Conservation (phyloP, 1,140 invertebrate species). For the Saccostrea glomerata region DNA sequence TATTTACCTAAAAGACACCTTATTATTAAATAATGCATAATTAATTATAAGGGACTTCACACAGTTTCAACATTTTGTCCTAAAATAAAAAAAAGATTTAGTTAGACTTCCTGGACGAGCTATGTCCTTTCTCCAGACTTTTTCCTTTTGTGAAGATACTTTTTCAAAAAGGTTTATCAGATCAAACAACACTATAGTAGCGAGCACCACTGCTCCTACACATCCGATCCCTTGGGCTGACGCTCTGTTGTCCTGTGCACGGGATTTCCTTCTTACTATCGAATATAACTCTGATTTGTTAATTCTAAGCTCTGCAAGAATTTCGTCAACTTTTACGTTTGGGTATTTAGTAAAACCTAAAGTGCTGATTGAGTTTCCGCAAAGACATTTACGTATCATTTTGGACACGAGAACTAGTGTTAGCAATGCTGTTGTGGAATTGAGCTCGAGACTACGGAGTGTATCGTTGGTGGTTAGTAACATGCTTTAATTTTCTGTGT, state of each 20-base stretch:
- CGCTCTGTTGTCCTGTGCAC: neutral
- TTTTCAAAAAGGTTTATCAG: slow-evolving; percentile 3
- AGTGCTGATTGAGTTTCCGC: neutral
- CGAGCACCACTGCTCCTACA: neutral
- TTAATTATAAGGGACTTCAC: too few relatives aligned
- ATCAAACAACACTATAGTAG: neutral
- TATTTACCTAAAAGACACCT: too few relatives aligned
- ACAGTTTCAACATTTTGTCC: too few relatives aligned
- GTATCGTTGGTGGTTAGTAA: neutral
- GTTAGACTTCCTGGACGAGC: too few relatives aligned
- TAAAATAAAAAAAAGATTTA: too few relatives aligned
- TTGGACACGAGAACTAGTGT: neutral
- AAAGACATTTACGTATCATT: neutral
- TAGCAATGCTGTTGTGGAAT: too few relatives aligned
- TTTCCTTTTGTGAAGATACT: neutral
- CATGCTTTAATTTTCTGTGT: neutral
- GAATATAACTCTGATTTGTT: neutral
- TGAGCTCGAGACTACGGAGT: neutral
- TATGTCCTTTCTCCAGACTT: neutral
- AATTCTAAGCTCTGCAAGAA: neutral
- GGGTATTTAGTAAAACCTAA: neutral
- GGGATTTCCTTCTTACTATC: neutral
- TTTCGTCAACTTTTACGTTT: neutral
- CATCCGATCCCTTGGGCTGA: neutral
- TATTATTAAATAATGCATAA: too few relatives aligned